Evolutionary conservation across 2,888 invertebrate genomes (phyloP).

Genomic region (Tiliacea citrago): DNA sequence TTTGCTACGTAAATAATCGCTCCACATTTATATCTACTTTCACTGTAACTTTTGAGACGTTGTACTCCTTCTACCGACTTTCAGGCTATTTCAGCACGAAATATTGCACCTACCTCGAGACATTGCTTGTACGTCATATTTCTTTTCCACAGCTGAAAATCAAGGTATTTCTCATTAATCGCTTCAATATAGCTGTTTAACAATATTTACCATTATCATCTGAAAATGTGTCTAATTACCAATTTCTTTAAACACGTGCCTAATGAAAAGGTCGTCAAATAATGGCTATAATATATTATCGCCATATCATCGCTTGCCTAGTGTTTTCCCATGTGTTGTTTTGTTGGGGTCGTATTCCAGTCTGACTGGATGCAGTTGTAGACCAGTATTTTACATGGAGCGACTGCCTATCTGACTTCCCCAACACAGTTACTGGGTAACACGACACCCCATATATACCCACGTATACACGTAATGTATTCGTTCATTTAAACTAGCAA

Average conservation of each 20-base stretch:
- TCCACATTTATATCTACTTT: conserved; percentile 54
- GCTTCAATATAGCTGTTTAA: not conserved
- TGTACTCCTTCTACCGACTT: not conserved
- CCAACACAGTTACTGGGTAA: not conserved
- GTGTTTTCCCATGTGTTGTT: too few relatives aligned
- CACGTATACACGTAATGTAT: conserved; percentile 17
- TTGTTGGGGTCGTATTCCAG: not conserved
- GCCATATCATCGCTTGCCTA: too few relatives aligned
- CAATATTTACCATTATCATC: not conserved
- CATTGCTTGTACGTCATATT: not conserved
- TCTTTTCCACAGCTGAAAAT: not conserved
- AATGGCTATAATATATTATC: too few relatives aligned
- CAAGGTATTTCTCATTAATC: not conserved
- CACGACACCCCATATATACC: not conserved
- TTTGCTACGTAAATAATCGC: conserved; percentile 61
- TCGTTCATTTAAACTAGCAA: conserved; percentile 25
- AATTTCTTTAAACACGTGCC: not conserved
- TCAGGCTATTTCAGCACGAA: not conserved
- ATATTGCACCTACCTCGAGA: not conserved
- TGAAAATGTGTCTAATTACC: not conserved
- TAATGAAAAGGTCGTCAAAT: too few relatives aligned
- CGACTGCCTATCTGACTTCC: not conserved
- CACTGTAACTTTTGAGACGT: conserved; percentile 29
- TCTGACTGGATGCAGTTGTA: not conserved
- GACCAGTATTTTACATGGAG: not conserved